These are phyloP conservation scores for Chloromyia formosa DNA, from an alignment of 2,888 invertebrate species.

Conservation along the genomic window DNA sequence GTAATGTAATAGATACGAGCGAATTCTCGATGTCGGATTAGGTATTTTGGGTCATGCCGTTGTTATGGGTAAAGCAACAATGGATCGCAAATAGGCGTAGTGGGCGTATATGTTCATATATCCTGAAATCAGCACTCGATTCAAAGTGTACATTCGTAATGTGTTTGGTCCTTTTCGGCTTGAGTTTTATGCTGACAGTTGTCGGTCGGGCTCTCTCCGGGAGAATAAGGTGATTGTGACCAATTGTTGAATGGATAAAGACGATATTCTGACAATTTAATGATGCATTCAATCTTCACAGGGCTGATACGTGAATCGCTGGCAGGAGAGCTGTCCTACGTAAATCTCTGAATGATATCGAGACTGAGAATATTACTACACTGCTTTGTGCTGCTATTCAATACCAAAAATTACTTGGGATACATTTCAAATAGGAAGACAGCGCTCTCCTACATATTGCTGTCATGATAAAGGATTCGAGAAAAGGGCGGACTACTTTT, in stretches of 20 bases:
- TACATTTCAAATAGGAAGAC: no score
- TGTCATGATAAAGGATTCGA: neutral
- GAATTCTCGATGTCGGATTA: neutral
- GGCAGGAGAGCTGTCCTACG: no score
- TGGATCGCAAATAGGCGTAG: neutral
- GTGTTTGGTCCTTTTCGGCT: slow-evolving; percentile 7
- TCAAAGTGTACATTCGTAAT: neutral
- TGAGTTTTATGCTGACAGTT: neutral
- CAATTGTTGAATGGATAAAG: neutral
- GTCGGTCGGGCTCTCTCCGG: neutral
- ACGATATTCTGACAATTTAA: no score
- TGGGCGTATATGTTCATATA: slow-evolving; percentile 8
- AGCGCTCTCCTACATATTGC: no score
- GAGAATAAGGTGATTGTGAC: neutral
- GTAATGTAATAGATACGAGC: slow-evolving; percentile 9
- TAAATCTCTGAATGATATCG: no score
- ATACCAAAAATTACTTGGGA: no score
- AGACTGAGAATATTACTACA: no score
- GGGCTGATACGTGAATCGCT: no score
- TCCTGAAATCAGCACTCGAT: slow-evolving; percentile 19
- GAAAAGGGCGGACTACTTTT: neutral
- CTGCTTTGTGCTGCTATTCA: no score
- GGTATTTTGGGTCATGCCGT: neutral
- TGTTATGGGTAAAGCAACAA: neutral
- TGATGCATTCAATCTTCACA: no score